A percentile compares a stretch with the other conserved stretches of the same genome.
Conservation (phyloP, 2,113 vertebrate genomes). For the Sakesphorus luctuosus region DNA sequence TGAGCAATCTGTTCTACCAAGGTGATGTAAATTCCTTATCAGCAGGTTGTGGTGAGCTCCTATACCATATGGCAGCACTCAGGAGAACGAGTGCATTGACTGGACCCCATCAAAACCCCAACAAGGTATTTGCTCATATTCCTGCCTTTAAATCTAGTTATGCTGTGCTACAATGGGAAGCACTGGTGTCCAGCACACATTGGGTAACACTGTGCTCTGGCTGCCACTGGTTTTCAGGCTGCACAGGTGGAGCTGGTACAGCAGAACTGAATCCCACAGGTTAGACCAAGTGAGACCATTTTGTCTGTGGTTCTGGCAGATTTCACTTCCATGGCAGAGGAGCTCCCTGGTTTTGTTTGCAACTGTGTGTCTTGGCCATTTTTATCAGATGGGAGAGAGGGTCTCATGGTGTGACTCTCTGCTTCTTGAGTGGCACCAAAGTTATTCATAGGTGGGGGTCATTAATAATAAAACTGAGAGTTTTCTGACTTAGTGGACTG, state of each 20-base stretch:
- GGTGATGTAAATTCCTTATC: not conserved
- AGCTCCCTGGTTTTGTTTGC: not conserved
- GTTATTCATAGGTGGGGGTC: not conserved
- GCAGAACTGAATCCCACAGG: not conserved
- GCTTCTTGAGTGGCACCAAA: not conserved
- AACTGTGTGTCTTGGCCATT: not conserved
- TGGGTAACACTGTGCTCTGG: not conserved
- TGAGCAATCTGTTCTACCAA: not conserved
- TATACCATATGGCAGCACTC: not conserved
- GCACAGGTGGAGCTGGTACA: not conserved
- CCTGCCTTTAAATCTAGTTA: not conserved
- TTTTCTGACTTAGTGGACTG: not conserved
- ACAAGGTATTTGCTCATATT: not conserved
- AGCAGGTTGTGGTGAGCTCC: not conserved
- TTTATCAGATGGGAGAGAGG: not conserved
- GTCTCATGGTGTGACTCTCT: not conserved
- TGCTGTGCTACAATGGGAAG: fast-evolving
- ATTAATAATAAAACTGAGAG: not conserved
- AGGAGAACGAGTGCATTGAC: not conserved
- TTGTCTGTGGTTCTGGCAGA: not conserved
- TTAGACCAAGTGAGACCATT: not conserved
- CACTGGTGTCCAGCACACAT: fast-evolving
- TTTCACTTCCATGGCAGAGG: not conserved
- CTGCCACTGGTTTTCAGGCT: not conserved
- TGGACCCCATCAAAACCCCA: not conserved